A percentile compares a stretch with the other conserved stretches of the same genome.
Evolutionary conservation across 2,888 invertebrate genomes (phyloP).

Genomic region (Plagodis pulveraria): DNA sequence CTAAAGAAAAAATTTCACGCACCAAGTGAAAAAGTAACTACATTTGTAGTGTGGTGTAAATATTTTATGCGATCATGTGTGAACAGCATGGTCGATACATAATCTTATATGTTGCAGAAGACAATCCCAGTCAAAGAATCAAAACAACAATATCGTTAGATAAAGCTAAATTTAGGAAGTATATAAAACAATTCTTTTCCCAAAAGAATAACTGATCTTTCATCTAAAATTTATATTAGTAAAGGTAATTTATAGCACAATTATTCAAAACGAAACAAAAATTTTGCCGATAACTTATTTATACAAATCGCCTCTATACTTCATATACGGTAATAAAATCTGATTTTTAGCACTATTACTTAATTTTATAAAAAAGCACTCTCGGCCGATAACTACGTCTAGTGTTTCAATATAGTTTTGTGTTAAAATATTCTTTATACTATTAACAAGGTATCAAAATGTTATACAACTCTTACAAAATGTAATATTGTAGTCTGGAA

Average conservation of each 20-base stretch:
- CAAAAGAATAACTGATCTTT: constrained; percentile 78
- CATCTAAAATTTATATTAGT: constrained; percentile 54
- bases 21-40: constrained; percentile 24
- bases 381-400: constrained; percentile 57
- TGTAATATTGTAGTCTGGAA: constrained; percentile 23
- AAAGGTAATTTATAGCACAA: constrained; percentile 59
- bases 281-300: constrained; percentile 53
- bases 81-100: neutral
- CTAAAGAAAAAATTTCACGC: constrained; percentile 24
- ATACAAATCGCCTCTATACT: constrained; percentile 38
- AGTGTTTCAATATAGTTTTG: constrained; percentile 45
- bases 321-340: constrained; percentile 31
- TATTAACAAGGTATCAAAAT: constrained; percentile 49
- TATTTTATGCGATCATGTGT: constrained; percentile 9
- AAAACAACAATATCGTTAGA: constrained; percentile 1
- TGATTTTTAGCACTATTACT: constrained; percentile 62
- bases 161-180: constrained; percentile 67
- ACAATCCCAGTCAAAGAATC: neutral
- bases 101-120: neutral
- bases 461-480: constrained; percentile 27
- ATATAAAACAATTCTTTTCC: constrained; percentile 78
- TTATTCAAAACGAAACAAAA: constrained; percentile 49
- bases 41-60: constrained; percentile 11
- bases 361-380: constrained; percentile 75
- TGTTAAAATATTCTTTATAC: constrained; percentile 28